Conservation (phyloP, 1,140 invertebrate species). For the Brachionus plicatilis region DNA sequence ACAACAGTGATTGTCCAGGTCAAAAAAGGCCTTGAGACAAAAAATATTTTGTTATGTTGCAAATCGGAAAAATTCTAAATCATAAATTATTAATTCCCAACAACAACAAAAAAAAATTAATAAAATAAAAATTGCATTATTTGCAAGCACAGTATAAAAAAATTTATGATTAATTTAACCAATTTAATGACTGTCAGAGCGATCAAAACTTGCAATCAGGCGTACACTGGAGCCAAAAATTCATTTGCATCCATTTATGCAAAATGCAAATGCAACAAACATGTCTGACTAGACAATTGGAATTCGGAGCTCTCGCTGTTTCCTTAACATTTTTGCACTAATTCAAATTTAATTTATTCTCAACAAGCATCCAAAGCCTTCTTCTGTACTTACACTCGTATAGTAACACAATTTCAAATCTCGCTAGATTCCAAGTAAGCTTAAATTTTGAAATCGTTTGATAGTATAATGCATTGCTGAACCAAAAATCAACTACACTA, state of each 20-base stretch:
- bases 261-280: not conserved
- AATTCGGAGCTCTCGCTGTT: not conserved
- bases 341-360: not conserved
- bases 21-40: not conserved
- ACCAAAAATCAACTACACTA: not conserved
- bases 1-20: too few relatives aligned
- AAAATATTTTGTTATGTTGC: not conserved
- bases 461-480: conserved; percentile 6
- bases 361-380: not conserved
- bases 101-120: not conserved
- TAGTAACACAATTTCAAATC: conserved; percentile 18
- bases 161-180: not conserved
- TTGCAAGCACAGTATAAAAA: not conserved
- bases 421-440: not conserved
- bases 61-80: not conserved
- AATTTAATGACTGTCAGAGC: not conserved
- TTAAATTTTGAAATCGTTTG: conserved; percentile 37
- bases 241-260: not conserved
- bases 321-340: conserved; percentile 9
- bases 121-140: not conserved
- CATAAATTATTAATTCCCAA: not conserved
- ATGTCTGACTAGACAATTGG: not conserved
- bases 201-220: not conserved
- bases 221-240: not conserved
- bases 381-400: not conserved